Percentiles rank a stretch among this genome's conserved stretches.
phyloP scores from a whole-genome alignment of 2,797 vertebrate species.

The Sebastes minor region DNA sequence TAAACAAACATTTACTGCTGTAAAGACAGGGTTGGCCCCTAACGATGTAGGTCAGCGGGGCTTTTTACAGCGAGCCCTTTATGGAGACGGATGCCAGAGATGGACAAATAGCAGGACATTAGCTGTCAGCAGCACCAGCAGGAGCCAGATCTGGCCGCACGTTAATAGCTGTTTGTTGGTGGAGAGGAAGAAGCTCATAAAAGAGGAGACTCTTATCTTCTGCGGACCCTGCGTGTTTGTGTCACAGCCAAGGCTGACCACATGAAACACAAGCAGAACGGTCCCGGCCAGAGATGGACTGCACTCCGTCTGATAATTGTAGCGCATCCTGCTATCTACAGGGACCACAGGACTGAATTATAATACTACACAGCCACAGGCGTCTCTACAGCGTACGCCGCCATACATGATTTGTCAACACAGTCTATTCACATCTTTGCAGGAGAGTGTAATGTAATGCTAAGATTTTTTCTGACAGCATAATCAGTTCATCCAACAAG shows the following conservation, averaged over 20 bases:
- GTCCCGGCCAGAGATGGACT: slow-evolving; percentile 27
- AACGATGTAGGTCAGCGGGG: slow-evolving; percentile 75
- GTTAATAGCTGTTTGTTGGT: slow-evolving; percentile 78
- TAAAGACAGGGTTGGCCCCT: slow-evolving; percentile 76
- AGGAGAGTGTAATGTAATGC: slow-evolving; percentile 49
- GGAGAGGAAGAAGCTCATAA: slow-evolving; percentile 76
- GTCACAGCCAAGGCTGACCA: slow-evolving; percentile 53
- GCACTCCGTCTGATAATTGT: slow-evolving; percentile 41
- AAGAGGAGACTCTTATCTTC: slow-evolving; percentile 74
- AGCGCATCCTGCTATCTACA: slow-evolving; percentile 35
- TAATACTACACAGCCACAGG: neutral
- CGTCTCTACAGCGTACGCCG: slow-evolving; percentile 6
- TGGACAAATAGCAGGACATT: slow-evolving; percentile 82
- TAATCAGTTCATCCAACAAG: slow-evolving; percentile 71
- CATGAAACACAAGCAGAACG: slow-evolving; percentile 39
- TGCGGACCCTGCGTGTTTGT: slow-evolving; percentile 52
- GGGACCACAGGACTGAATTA: slow-evolving; percentile 3
- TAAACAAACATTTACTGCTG: slow-evolving; percentile 80
- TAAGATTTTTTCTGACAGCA: slow-evolving; percentile 58
- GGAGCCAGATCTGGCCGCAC: slow-evolving; percentile 74
- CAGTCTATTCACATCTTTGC: slow-evolving; percentile 44
- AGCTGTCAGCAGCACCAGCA: slow-evolving; percentile 77
- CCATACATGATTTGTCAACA: slow-evolving; percentile 61
- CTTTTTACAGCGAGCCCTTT: slow-evolving; percentile 78
- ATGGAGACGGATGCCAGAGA: slow-evolving; percentile 81